Base-by-base conservation (phyloP, 2,797 vertebrate genomes). In the Melanogrammus aeglefinus region DNA sequence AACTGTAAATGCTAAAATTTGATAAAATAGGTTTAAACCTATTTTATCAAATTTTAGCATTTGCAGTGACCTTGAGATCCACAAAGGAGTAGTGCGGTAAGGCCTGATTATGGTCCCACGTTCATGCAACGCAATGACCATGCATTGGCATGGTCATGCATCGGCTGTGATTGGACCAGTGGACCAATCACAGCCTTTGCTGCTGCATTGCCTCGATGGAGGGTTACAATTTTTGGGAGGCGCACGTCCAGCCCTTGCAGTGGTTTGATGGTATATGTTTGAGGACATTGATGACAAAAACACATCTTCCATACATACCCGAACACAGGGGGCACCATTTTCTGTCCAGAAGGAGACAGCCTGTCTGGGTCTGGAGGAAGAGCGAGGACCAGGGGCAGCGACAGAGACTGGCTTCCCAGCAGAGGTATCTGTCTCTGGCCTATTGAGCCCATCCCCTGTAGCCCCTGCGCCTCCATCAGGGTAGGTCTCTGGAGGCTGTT, bases 241-340 rank as follows among this genome's bases (percentile, higher is more conserved):
- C 31, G 2, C 31, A 33, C 31, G 31, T 33, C 31, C 2, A 3
- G 31, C 31, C 31, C 31, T 33, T 33, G 31, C 31, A 2, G 31
- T 33, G 31, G 31, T 57, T 16, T 57, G 47, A 57, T 21, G 47
- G 47, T 57, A 7, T 18, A 57, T 21, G 57, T 63, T 63, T 31
- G 27, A 16, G 29, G 12, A 29, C 69, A 70, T 29, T 70, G 7
- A 24, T 29, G 66, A 70, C 66, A 57, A 57, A 57, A 57, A 18
- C 6, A 1, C 18, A 63, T 27, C 33, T 69, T 69, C 0, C 39
- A n/a, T 79, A 90, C 89, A 24, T 85, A 94, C 91, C 97, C 97
- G 88, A 98, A 99, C 88, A 98, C 94, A 0, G 98, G 95, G 0
- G 98, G 98, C 82, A 98, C 88, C 82, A 99, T 92, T 91, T 96